Conservation (phyloP, 2,797 vertebrate genomes). For the Macrochelys suwanniensis region DNA sequence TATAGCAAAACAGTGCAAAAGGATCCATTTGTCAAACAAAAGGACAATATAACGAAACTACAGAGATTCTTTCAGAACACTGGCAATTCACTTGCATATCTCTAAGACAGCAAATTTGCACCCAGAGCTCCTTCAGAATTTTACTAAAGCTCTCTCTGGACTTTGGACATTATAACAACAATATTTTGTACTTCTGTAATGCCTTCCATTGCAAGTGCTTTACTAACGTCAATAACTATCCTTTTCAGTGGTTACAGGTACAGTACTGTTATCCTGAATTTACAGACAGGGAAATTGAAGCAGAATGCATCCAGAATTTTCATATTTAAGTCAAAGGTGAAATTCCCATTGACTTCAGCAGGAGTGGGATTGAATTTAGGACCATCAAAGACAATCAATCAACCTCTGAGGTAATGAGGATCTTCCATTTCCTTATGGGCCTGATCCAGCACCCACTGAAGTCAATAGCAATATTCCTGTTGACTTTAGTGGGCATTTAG, state of each 20-base stretch:
- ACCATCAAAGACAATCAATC: neutral
- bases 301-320: neutral
- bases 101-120: neutral
- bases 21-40: slow-evolving; percentile 14
- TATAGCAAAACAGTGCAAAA: neutral
- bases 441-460: neutral
- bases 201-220: neutral
- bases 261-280: neutral
- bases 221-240: neutral
- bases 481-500: neutral
- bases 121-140: neutral
- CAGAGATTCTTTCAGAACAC: neutral
- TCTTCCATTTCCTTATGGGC: neutral
- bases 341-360: neutral
- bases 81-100: neutral
- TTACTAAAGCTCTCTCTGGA: neutral
- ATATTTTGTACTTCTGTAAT: neutral
- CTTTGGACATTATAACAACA: neutral
- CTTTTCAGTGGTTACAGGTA: neutral
- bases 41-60: neutral
- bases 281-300: neutral
- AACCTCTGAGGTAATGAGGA: neutral
- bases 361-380: neutral
- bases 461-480: neutral
- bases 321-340: neutral